Evolutionary conservation across 2,113 vertebrate species (phyloP).

Genomic region (Oceanites oceanicus): DNA sequence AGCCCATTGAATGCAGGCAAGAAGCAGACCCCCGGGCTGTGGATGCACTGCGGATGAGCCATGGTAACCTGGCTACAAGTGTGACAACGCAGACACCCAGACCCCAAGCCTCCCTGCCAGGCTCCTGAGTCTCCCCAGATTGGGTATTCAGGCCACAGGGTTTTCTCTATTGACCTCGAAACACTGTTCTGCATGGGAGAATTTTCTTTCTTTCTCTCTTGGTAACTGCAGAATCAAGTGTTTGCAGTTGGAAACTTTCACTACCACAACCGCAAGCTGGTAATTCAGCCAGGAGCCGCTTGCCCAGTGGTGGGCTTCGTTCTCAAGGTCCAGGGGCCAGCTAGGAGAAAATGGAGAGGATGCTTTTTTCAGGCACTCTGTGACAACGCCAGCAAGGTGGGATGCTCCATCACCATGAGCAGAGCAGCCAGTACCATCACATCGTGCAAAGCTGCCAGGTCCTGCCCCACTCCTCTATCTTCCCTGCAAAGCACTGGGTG

Average conservation of each 20-base stretch:
- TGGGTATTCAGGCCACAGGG: conserved; percentile 52
- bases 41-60: conserved; percentile 37
- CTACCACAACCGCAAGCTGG: background rate
- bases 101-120: background rate
- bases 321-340: background rate
- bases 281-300: background rate
- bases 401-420: background rate
- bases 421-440: background rate
- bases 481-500: background rate
- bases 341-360: background rate
- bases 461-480: background rate
- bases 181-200: conserved; percentile 20
- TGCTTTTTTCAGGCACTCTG: background rate
- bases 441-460: background rate
- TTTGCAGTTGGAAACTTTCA: background rate
- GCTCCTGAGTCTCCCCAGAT: background rate
- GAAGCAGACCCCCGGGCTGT: background rate
- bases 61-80: conserved; percentile 55
- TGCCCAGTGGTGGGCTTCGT: background rate
- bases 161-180: conserved; percentile 2
- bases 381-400: background rate
- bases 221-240: background rate
- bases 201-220: background rate
- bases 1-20: background rate
- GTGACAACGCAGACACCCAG: conserved; percentile 24